Percentiles rank a stretch among this genome's conserved stretches.
These are phyloP conservation scores for Drosophila sordidula DNA, from an alignment of 2,888 invertebrate species.

Conservation along the genomic window DNA sequence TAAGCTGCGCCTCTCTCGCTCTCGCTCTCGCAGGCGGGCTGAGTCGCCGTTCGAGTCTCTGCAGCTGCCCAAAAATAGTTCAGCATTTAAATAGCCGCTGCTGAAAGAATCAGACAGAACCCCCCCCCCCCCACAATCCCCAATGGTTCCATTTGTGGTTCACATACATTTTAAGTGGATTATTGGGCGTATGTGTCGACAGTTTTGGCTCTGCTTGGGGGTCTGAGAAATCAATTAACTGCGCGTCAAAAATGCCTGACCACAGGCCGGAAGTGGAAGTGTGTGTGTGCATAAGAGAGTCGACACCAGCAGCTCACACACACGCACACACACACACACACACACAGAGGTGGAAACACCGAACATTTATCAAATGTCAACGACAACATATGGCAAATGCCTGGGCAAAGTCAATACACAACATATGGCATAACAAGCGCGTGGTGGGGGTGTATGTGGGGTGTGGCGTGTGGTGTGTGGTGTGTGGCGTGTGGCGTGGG, in stretches of 20 bases:
- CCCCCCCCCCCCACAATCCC: not conserved
- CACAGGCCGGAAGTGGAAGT: slow-evolving; percentile 60
- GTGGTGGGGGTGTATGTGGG: not conserved
- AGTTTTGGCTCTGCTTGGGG: slow-evolving; percentile 37
- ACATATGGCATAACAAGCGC: slow-evolving; percentile 49
- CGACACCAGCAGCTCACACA: slow-evolving; percentile 13
- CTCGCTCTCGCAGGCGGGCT: not conserved
- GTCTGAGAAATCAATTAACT: slow-evolving; percentile 76
- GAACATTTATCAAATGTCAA: slow-evolving; percentile 75
- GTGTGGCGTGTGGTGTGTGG: not conserved
- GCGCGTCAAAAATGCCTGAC: slow-evolving; percentile 61
- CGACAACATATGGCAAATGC: slow-evolving; percentile 66
- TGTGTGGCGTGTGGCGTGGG: slow-evolving; percentile 1
- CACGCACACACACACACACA: slow-evolving; percentile 16
- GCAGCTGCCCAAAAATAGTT: slow-evolving; percentile 51
- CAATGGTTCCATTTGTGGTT: slow-evolving; percentile 1
- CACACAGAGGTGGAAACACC: not conserved
- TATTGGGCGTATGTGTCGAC: slow-evolving; percentile 55
- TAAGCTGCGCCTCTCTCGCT: slow-evolving; percentile 38
- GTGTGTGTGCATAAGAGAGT: slow-evolving; percentile 15
- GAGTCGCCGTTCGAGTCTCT: slow-evolving; percentile 10
- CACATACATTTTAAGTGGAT: slow-evolving; percentile 65
- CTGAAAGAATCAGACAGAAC: slow-evolving; percentile 30
- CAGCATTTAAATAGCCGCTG: slow-evolving; percentile 36
- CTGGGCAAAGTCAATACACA: slow-evolving; percentile 45